A percentile compares a stretch with the other conserved stretches of the same genome.
Conservation (phyloP, 2,113 vertebrate species). For the Chelonoidis abingdonii region DNA sequence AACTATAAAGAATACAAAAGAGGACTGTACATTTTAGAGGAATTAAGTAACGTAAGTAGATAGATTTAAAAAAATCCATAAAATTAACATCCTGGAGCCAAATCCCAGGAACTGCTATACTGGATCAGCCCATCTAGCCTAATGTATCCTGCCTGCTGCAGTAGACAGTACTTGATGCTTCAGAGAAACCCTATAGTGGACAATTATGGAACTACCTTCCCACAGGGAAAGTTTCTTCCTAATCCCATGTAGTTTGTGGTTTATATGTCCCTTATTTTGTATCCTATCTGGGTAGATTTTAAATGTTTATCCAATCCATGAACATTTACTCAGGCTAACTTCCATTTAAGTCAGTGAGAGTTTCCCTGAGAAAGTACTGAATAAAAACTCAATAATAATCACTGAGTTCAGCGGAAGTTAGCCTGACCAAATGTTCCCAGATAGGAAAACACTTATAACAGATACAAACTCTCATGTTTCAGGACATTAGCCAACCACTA, state of each 20-base stretch:
- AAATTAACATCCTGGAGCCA: background rate
- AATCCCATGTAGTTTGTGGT: background rate
- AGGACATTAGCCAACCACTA: background rate
- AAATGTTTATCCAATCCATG: background rate
- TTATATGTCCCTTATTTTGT: background rate
- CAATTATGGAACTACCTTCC: background rate
- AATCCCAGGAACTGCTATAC: background rate
- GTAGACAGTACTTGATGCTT: background rate
- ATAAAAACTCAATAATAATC: background rate
- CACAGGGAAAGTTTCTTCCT: background rate
- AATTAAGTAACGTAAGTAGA: background rate
- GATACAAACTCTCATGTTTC: background rate
- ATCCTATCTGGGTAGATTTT: background rate
- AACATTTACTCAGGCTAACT: background rate
- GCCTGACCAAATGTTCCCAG: background rate
- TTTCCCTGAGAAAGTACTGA: background rate
- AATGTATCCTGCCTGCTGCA: background rate
- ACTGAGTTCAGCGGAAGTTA: background rate
- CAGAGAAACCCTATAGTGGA: background rate
- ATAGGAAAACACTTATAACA: background rate
- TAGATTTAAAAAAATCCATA: background rate
- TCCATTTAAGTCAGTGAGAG: background rate
- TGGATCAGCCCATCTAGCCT: background rate
- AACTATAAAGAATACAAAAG: background rate
- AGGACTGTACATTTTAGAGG: background rate